Evolutionary conservation across 2,113 vertebrate species (phyloP), one percentile per base, ranked within the genome.

Genomic region (Rattus rattus): DNA sequence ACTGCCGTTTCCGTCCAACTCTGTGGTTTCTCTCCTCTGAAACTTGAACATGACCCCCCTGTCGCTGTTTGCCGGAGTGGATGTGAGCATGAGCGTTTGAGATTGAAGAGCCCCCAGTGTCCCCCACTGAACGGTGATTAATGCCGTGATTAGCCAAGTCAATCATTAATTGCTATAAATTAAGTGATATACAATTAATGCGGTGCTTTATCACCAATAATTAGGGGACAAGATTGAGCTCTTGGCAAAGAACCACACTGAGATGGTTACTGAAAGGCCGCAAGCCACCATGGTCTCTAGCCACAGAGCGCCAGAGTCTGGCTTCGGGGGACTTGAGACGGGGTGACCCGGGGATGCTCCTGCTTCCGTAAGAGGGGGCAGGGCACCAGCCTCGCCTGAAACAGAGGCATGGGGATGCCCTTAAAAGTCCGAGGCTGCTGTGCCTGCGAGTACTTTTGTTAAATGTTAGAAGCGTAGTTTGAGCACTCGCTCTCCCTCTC

Each of bases 401-500:
- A 69, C 97, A 96, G 96, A 95, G 92, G 67, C 43, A 47, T 95
- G 95, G 30, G 72, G 36, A 28, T 65, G 79, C 69, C 94, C 96
- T 59, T 94, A 69, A 97, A n/a, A 95, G 91, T 94, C 81, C 39
- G 81, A 88, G 1, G 43, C 30, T 0, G 0, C 86, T 73, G 39
- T 73, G 84, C 73, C 13, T 47, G 22, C 69, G 94, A 47, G 0
- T 88, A 90, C 89, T 95, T 97, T 96, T 93, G 93, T 79, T 87
- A 97, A 76, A 97, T 97, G 92, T 97, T 96, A 95, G 95, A 97
- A 95, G 56, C 95, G 88, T 88, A 94, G 97, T 96, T 97, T 81
- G 95, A 97, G 95, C 99, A 99, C 98, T 95, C 88, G 39, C 24
- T 85, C 99, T 98, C 98, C 98, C 88, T 49, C 24, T 85, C 99